Percentiles rank a stretch among this genome's conserved stretches.
These are phyloP conservation scores for Lasioglossum oenotherae DNA, from an alignment of 2,888 invertebrate species.

Conservation along the genomic window DNA sequence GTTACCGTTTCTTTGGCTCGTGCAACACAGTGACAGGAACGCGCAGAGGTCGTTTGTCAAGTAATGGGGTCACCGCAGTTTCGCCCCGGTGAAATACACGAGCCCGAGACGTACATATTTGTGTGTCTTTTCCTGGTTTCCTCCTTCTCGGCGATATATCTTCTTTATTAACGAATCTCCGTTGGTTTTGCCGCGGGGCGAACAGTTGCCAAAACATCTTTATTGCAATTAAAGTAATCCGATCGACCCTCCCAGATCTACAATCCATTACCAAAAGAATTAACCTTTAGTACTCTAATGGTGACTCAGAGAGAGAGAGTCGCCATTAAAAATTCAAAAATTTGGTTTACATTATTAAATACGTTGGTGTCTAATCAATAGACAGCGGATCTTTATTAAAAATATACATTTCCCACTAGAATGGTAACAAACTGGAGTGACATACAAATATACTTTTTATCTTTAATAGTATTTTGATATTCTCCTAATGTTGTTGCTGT, in stretches of 20 bases:
- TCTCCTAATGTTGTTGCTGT: no score
- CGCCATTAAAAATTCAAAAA: no score
- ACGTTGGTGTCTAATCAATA: no score
- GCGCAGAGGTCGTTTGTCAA: conserved; percentile 26
- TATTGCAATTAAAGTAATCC: background rate
- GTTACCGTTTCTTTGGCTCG: conserved; percentile 43
- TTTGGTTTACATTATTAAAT: no score
- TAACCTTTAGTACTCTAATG: no score
- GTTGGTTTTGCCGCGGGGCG: background rate
- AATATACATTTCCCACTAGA: no score
- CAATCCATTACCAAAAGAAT: background rate
- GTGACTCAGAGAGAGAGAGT: no score
- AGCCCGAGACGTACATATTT: background rate
- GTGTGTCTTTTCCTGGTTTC: background rate
- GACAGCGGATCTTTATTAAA: no score
- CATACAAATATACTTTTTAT: no score
- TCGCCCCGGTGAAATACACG: conserved; percentile 27
- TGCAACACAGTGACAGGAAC: background rate
- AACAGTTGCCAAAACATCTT: background rate
- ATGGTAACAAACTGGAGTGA: no score
- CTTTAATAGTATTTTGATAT: no score
- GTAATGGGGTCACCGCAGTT: conserved; percentile 39
- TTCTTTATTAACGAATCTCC: background rate
- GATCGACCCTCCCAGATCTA: background rate
- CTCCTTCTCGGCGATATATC: background rate